Percentiles rank a stretch among this genome's conserved stretches.
Conservation (phyloP, 1,140 invertebrate genomes). For the Bombus cullumanus region DNA sequence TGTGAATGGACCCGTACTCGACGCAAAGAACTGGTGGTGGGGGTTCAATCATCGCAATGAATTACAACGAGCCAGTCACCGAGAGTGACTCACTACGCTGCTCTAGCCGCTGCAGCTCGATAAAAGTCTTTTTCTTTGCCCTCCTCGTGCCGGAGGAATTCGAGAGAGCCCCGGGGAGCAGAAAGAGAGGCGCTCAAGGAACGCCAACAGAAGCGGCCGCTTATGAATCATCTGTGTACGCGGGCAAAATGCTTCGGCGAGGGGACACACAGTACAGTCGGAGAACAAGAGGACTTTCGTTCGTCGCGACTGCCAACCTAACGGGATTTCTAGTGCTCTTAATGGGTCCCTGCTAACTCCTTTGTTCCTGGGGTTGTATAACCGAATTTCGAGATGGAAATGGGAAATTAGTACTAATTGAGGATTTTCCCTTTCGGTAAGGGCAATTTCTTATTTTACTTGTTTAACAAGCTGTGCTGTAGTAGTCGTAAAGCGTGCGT, state of each 20-base stretch:
- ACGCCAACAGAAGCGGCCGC: conserved; percentile 25
- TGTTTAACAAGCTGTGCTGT: neutral
- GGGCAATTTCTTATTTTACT: neutral
- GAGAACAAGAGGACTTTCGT: conserved; percentile 12
- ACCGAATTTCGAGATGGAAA: neutral
- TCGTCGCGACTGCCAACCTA: neutral
- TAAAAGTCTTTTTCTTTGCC: conserved; percentile 31
- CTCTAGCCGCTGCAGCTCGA: conserved; percentile 37
- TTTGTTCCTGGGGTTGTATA: neutral
- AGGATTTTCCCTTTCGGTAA: neutral
- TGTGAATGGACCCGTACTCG: conserved; percentile 61
- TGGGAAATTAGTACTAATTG: neutral
- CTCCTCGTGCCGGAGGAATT: conserved; percentile 55
- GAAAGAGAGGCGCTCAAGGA: conserved; percentile 33
- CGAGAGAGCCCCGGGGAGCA: conserved; percentile 15
- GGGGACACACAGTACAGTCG: neutral
- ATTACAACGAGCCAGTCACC: conserved; percentile 72
- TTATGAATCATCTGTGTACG: conserved; percentile 56
- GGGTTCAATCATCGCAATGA: conserved; percentile 72
- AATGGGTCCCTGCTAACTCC: neutral
- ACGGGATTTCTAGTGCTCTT: conserved; percentile 31
- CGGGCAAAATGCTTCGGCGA: neutral
- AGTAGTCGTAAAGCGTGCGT: no score
- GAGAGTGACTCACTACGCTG: conserved; percentile 63
- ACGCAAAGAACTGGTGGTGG: neutral